Percentiles rank a stretch among this genome's conserved stretches.
Evolutionary conservation across 2,113 vertebrate species (phyloP).

Genomic region (Todiramphus chloris): DNA sequence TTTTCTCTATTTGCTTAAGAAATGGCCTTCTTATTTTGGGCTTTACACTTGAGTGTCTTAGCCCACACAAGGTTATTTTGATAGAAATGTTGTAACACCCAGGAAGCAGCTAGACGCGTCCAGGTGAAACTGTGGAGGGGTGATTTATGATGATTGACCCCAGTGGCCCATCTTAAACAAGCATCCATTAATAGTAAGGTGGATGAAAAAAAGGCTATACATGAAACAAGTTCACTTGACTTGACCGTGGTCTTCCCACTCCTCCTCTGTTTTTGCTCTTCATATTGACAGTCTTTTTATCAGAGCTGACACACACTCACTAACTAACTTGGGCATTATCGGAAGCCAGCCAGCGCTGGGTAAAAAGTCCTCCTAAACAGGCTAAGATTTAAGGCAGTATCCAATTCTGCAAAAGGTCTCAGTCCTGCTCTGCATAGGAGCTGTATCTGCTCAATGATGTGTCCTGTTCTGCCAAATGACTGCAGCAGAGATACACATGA

Average conservation of each 20-base stretch:
- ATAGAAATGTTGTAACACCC: background rate
- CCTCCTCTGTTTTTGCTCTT: background rate
- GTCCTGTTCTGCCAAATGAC: background rate
- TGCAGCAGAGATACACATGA: background rate
- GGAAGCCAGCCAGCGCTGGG: background rate
- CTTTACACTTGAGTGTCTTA: background rate
- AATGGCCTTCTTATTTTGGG: background rate
- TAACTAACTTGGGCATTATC: accelerated
- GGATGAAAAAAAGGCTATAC: background rate
- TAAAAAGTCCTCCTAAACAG: background rate
- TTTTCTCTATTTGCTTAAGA: background rate
- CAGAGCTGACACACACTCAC: background rate
- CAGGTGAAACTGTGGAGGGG: background rate
- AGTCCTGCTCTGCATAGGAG: background rate
- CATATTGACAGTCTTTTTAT: background rate
- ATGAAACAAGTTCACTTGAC: background rate
- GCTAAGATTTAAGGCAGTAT: background rate
- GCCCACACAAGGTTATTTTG: background rate
- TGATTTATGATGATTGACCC: background rate
- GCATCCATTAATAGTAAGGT: background rate
- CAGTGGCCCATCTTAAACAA: background rate
- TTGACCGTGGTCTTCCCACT: background rate
- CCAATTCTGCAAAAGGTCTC: background rate
- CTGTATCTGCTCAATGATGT: background rate
- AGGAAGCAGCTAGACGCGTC: background rate